Percentiles rank a stretch among this genome's conserved stretches.
Conservation (phyloP, 2,888 invertebrate species). For the Phragmatobia fuliginosa region DNA sequence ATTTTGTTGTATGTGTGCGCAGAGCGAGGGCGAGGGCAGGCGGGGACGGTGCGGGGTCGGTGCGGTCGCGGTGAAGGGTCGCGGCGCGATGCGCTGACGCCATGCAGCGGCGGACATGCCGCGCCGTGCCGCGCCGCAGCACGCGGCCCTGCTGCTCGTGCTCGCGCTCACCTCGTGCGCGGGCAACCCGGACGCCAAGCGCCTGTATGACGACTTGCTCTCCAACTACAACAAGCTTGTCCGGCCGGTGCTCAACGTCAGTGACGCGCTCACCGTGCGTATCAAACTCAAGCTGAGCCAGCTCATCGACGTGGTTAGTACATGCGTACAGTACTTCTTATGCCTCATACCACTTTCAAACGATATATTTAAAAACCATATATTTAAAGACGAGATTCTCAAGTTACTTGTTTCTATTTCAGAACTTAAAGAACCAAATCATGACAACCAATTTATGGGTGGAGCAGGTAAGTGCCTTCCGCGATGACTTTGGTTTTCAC, state of each 20-base stretch:
- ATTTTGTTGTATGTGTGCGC: neutral
- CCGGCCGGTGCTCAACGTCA: constrained; percentile 97
- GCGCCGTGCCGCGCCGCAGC: constrained; percentile 57
- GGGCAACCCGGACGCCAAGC: constrained; percentile 97
- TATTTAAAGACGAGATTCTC: neutral
- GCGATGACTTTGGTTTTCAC: neutral
- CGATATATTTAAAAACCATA: too few relatives aligned
- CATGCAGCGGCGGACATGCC: constrained; percentile 66
- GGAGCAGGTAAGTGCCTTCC: constrained; percentile 81
- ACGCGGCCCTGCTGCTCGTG: constrained; percentile 72
- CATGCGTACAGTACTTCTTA: constrained; percentile 40
- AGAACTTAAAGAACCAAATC: constrained; percentile 98
- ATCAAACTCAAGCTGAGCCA: constrained; percentile 98
- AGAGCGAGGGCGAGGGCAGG: constrained; percentile 53
- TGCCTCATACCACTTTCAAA: neutral
- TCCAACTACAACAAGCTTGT: constrained; percentile 99
- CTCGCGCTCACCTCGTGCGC: constrained; percentile 85
- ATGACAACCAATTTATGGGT: constrained; percentile 98
- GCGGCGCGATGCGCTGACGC: constrained; percentile 75
- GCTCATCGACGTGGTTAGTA: constrained; percentile 98
- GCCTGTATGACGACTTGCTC: constrained; percentile 97
- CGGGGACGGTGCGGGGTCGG: constrained; percentile 31
- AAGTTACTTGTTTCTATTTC: constrained; percentile 66
- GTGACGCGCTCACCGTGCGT: constrained; percentile 97
- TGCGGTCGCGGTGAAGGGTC: constrained; percentile 45